Conservation (phyloP, 2,888 invertebrate genomes). For the Synanthedon tipuliformis region DNA sequence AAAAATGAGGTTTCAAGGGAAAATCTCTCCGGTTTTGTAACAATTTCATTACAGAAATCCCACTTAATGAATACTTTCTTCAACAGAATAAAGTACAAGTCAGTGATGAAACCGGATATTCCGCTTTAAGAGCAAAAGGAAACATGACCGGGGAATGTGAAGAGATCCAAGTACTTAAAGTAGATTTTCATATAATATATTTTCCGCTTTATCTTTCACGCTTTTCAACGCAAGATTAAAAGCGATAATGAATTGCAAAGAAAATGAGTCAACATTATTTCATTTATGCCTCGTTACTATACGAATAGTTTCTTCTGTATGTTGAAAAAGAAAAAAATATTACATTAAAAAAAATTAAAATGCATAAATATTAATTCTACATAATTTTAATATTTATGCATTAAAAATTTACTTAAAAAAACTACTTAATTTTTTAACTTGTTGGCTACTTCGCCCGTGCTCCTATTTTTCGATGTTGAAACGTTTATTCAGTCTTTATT, state of each 20-base stretch:
- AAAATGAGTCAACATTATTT: not conserved
- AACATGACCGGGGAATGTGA: constrained; percentile 26
- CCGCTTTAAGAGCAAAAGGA: constrained; percentile 41
- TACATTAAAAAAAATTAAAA: no score
- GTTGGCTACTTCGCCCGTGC: no score
- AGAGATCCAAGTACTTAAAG: constrained; percentile 30
- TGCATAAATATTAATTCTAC: no score
- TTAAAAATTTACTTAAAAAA: no score
- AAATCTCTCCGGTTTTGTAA: not conserved
- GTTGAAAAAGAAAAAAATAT: no score
- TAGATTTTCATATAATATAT: constrained; percentile 24
- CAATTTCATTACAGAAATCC: not conserved
- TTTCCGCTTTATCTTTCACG: not conserved
- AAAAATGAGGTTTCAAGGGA: not conserved
- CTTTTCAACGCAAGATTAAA: not conserved
- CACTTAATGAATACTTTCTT: not conserved
- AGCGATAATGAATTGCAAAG: not conserved
- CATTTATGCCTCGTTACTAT: not conserved
- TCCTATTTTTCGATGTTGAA: no score
- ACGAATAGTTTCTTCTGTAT: no score
- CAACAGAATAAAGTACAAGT: not conserved
- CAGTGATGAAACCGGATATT: constrained; percentile 37
- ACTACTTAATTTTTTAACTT: no score
- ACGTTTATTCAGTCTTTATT: no score
- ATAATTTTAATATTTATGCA: no score